Evolutionary conservation across 2,888 invertebrate genomes (phyloP).

Genomic region (Caenorhabditis angaria): DNA sequence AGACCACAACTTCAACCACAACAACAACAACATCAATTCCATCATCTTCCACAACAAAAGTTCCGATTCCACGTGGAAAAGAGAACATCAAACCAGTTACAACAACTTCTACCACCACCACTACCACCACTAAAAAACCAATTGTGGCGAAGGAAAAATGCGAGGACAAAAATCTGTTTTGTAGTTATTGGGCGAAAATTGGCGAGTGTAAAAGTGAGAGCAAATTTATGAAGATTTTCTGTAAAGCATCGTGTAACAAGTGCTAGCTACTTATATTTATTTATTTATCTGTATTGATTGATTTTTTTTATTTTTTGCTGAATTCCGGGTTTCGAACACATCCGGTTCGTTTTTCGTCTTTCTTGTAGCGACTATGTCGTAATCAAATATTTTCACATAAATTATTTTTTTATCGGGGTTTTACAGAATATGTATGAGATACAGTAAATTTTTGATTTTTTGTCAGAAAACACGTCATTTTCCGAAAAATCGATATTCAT

Average conservation of each 20-base stretch:
- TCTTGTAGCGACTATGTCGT: conserved; percentile 44
- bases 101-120: conserved; percentile 23
- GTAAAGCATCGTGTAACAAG: conserved; percentile 57
- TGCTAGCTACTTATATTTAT: conserved; percentile 24
- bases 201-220: conserved; percentile 71
- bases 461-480: too few relatives aligned
- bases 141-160: conserved; percentile 43
- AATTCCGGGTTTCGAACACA: conserved; percentile 28
- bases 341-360: conserved; percentile 21
- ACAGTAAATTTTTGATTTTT: too few relatives aligned
- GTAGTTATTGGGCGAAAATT: conserved; percentile 72
- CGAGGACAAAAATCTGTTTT: conserved; percentile 72
- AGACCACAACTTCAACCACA: conserved; percentile 1
- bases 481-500: too few relatives aligned
- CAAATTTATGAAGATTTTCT: conserved; percentile 72
- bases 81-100: conserved; percentile 1
- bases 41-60: background rate
- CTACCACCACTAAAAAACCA: conserved; percentile 21
- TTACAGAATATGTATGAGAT: too few relatives aligned
- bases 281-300: background rate
- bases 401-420: too few relatives aligned
- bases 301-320: background rate
- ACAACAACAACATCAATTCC: background rate
- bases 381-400: background rate
- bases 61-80: background rate